These are phyloP conservation scores for Periophthalmus magnuspinnatus DNA, from an alignment of 2,797 vertebrate species.

Conservation along the genomic window DNA sequence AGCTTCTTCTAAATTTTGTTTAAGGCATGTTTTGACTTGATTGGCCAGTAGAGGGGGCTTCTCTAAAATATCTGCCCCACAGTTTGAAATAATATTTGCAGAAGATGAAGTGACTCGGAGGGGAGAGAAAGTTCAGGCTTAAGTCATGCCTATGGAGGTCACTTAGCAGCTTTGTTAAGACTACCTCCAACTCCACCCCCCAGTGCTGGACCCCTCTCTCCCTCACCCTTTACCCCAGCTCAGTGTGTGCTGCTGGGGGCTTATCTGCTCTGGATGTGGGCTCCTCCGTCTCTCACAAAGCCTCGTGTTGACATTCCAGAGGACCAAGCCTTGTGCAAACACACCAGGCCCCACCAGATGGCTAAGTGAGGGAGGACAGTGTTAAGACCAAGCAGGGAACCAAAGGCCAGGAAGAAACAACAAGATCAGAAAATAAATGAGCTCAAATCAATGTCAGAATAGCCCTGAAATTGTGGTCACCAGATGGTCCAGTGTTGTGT, in stretches of 20 bases:
- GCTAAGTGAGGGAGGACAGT: constrained; percentile 53
- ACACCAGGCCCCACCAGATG: constrained; percentile 71
- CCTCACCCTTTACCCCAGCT: constrained; percentile 32
- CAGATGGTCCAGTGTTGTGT: constrained; percentile 19
- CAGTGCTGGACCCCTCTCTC: constrained; percentile 20
- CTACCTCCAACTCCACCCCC: constrained; percentile 39
- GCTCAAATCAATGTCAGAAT: constrained; percentile 41
- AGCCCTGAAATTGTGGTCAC: constrained; percentile 7
- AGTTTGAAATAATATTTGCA: constrained; percentile 21
- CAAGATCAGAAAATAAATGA: constrained; percentile 13
- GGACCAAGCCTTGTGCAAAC: constrained; percentile 77
- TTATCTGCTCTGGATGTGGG: constrained; percentile 69
- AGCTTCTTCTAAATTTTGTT: neutral
- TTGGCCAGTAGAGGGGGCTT: constrained; percentile 16
- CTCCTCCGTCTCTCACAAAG: constrained; percentile 71
- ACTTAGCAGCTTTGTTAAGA: constrained; percentile 59
- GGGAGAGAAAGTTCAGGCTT: constrained; percentile 35
- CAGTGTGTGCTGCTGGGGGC: constrained; percentile 50
- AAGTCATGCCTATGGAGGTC: constrained; percentile 31
- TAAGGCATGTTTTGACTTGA: constrained; percentile 2
- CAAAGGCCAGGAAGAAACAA: constrained; percentile 45
- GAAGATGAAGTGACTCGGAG: constrained; percentile 12
- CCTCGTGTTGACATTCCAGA: constrained; percentile 81
- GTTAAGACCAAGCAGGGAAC: constrained; percentile 41
- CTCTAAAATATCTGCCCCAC: constrained; percentile 20